These are phyloP conservation scores for Alethe castanea DNA, from an alignment of 2,113 vertebrate genomes.

Conservation along the genomic window DNA sequence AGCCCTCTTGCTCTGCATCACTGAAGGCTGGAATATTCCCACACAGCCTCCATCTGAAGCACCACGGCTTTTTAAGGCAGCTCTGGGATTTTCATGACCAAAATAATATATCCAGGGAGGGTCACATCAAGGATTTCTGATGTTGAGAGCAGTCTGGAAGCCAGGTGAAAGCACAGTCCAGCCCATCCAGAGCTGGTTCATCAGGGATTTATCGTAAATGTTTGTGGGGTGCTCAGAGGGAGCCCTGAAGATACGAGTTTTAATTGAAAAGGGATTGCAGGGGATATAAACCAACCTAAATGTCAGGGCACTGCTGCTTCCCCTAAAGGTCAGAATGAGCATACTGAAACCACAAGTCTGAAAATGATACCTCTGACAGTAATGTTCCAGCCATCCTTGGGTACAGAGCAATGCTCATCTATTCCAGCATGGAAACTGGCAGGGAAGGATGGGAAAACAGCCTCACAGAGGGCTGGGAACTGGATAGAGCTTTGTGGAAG, in stretches of 20 bases:
- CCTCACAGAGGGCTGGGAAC: background rate
- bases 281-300: constrained; percentile 40
- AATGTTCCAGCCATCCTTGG: background rate
- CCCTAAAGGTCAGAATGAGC: constrained; percentile 49
- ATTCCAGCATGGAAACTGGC: constrained; percentile 9
- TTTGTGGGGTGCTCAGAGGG: background rate
- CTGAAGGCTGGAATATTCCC: background rate
- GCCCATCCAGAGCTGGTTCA: background rate
- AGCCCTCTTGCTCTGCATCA: constrained; percentile 10
- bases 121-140: constrained; percentile 19
- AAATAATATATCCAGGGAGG: background rate
- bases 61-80: background rate
- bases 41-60: background rate
- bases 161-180: background rate
- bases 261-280: constrained; percentile 47
- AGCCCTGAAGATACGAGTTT: background rate
- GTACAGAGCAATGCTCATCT: background rate
- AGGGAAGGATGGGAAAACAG: background rate
- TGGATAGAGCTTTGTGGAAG: background rate
- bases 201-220: background rate
- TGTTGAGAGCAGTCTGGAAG: background rate
- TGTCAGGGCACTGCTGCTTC: constrained; percentile 22
- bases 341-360: background rate
- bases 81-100: background rate
- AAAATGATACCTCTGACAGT: constrained; percentile 20